Conservation (phyloP, 2,888 invertebrate species). For the Campoplex nolae region DNA sequence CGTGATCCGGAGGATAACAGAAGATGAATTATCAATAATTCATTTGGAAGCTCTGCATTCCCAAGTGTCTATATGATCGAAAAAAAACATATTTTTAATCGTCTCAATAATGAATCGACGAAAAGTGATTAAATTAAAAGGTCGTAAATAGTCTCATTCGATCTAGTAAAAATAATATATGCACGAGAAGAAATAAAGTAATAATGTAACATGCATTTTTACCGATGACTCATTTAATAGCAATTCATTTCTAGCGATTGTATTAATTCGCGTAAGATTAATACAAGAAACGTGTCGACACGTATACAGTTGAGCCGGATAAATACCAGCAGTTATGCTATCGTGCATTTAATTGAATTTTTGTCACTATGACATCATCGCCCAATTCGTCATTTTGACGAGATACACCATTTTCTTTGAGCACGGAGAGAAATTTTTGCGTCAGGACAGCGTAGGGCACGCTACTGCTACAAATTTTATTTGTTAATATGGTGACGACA, state of each 20-base stretch:
- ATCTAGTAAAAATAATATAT: neutral
- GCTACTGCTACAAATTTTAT: too few relatives aligned
- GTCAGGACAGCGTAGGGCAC: too few relatives aligned
- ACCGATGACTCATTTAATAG: slow-evolving; percentile 44
- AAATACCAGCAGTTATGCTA: slow-evolving; percentile 27
- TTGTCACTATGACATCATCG: slow-evolving; percentile 45
- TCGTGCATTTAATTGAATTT: slow-evolving; percentile 51
- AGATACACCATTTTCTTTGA: slow-evolving; percentile 20
- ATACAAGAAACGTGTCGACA: slow-evolving; percentile 27
- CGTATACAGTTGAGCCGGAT: slow-evolving; percentile 49
- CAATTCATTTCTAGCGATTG: slow-evolving; percentile 41
- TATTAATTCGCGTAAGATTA: slow-evolving; percentile 53
- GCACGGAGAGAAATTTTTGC: too few relatives aligned
- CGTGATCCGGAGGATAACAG: neutral
- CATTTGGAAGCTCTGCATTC: neutral
- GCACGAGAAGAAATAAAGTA: neutral
- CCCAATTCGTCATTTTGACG: slow-evolving; percentile 38
- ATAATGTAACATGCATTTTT: slow-evolving; percentile 10
- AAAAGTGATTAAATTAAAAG: neutral
- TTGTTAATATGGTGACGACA: too few relatives aligned
- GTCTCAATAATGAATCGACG: neutral
- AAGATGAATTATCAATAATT: too few relatives aligned
- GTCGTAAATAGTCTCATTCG: neutral
- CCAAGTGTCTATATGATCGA: neutral
- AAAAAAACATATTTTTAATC: neutral